Evolutionary conservation across 2,888 invertebrate genomes (phyloP), one percentile per base, ranked within the genome.

Genomic region (Chrysodeixis includens): DNA sequence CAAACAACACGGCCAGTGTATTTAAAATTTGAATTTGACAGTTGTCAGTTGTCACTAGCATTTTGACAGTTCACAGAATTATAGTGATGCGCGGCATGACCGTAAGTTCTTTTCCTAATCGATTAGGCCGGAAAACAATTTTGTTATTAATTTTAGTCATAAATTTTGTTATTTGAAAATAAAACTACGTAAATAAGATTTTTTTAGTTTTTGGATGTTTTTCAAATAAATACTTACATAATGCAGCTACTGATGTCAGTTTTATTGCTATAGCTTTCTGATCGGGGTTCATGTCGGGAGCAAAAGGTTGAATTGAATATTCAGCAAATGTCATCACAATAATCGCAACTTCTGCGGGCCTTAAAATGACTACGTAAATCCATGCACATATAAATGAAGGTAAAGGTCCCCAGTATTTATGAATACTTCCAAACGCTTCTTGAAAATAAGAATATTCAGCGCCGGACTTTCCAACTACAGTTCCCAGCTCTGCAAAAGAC

Each of bases 371-470:
- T 0, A 97, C 97, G 88, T 97, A 97, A 30, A 97, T 96, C 97
- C 97, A 98, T 6, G 97, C 96, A 82, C 97, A 97, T 62, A 96
- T 95, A 86, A 97, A 98, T 0, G 97, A 96, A 0, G 97, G 97
- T 26, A 97, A 85, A 14, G 96, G 96, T 7, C 97, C 97, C 95
- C 97, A 97, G 89, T 96, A 97, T 76, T 90, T 95, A 83, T 97
- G 97, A 53, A 95, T 90, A 5, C 96, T 96, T 10, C 96, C 95
- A 88, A 97, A 97, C 0, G 97, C 97, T 86, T 97, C 97, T 86
- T 96, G 95, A 83, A 97, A 97, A 86, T 97, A 98, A 1, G 97
- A 96, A 87, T 98, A 98, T 90, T 98, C 98, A 1, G 97, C 98
- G 1, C 98, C 98, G 0, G 98, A 97, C 83, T 97, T 95, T 0